Evolutionary conservation across 2,888 invertebrate genomes (phyloP), one percentile per base, ranked within the genome.

Genomic region (Lissonota sp.): DNA sequence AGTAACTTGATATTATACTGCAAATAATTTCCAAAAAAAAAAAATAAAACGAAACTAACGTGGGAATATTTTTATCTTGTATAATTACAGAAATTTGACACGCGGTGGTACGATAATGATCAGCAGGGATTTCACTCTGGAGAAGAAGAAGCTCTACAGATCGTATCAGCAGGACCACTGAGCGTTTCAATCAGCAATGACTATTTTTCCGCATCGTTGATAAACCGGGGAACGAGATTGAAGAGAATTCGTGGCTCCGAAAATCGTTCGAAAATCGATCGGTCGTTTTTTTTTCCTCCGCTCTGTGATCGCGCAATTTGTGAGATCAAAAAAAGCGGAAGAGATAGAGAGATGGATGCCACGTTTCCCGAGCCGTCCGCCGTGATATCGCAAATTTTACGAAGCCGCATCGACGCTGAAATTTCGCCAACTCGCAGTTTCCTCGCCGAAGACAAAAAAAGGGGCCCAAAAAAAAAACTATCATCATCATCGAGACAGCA

Each of bases 91-190:
- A 94, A 97, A 97, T 93, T 94, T 97, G 89, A 96, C 97, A 86
- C 95, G 96, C 93, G 95, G 97, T 93, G 96, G 96, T 92, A 97
- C 97, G 87, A 96, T 98, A 90, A 96, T 98, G 93, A 96, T 98
- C 93, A 97, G 97, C 94, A 96, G 96, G 88, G 96, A 96, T 92
- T 98, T 97, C 94, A 96, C 96, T 91, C 94, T 98, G 93, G 97
- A 96, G 93, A 98, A 98, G 94, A 97, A 97, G 93, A 98, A 98
- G 93, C 94, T 98, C 88, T 98, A 98, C 94, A 94, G 97, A 91
- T 96, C 96, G 89, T 95, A 95, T 91, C 95, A 94, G 91, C 94
- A 95, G 80, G 84, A 86, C 42, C 88, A 91, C 81, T 90, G 87
- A 90, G 80, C 39, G 58, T 6, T 7, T 53, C 14, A 37, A 49